phyloP scores from a whole-genome alignment of 2,888 invertebrate species.

The Monoplex corrugatus region DNA sequence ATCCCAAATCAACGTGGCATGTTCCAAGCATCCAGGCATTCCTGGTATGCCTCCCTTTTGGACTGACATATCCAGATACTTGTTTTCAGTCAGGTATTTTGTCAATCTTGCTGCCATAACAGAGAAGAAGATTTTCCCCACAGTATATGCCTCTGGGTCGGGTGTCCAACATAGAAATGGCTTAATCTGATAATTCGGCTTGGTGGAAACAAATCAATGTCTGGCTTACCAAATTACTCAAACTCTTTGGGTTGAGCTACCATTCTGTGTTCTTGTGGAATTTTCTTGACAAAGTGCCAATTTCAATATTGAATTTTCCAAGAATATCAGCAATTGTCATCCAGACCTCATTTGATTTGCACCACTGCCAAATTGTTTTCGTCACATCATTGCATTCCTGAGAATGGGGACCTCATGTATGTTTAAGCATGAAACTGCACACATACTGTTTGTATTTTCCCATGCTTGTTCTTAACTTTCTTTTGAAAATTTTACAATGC shows the following conservation, averaged over 20 bases:
- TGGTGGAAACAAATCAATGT: not conserved
- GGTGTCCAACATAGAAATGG: not conserved
- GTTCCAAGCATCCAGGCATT: no score
- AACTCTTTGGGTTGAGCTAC: no score
- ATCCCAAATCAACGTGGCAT: no score
- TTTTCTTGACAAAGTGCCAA: not conserved
- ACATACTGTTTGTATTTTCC: not conserved
- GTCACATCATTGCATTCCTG: not conserved
- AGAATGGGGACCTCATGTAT: not conserved
- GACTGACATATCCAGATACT: no score
- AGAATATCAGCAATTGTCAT: slow-evolving; percentile 15
- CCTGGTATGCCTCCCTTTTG: no score
- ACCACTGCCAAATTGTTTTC: not conserved
- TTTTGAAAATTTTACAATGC: not conserved
- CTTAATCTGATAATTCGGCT: not conserved
- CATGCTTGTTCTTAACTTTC: not conserved
- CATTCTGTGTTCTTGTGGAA: slow-evolving; percentile 2
- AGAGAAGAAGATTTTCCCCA: no score
- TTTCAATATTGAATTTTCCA: not conserved
- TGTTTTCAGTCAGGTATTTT: no score
- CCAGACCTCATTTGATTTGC: not conserved
- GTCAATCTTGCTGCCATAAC: no score
- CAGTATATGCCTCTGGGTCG: not conserved
- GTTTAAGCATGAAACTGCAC: not conserved
- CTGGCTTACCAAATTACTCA: no score